Percentiles rank a stretch among this genome's conserved stretches.
Evolutionary conservation across 2,888 invertebrate species (phyloP).

Genomic region (Amphipoea oculea): DNA sequence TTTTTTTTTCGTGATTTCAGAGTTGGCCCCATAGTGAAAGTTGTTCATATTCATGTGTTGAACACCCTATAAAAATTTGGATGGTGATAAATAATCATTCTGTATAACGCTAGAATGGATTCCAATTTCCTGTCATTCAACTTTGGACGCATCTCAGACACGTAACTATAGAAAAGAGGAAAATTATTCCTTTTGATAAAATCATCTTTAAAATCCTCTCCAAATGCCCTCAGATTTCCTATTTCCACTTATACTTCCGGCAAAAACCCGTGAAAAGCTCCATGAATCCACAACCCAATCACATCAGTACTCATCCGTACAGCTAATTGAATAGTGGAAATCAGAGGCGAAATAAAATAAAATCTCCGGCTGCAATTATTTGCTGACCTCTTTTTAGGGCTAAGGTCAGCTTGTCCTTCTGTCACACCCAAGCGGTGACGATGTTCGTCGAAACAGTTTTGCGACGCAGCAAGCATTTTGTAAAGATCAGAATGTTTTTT

Average conservation of each 20-base stretch:
- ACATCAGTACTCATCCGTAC: slow-evolving; percentile 55
- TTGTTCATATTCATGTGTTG: too few species aligned
- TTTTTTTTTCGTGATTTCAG: too few species aligned
- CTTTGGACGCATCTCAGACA: not conserved
- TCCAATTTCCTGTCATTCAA: not conserved
- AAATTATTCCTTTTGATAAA: not conserved
- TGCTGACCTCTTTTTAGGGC: slow-evolving; percentile 65
- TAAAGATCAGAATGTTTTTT: not conserved
- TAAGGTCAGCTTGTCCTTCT: slow-evolving; percentile 54
- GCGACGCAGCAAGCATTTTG: not conserved
- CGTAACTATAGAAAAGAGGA: not conserved
- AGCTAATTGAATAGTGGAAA: slow-evolving; percentile 73
- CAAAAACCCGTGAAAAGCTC: slow-evolving; percentile 42
- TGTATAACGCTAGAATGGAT: not conserved
- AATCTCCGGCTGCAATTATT: slow-evolving; percentile 72
- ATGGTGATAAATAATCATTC: too few species aligned
- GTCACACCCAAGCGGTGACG: slow-evolving; percentile 63
- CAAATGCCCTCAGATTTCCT: not conserved
- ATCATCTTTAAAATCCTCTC: slow-evolving; percentile 9
- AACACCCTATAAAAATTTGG: too few species aligned
- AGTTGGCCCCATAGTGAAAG: too few species aligned
- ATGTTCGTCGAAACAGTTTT: not conserved
- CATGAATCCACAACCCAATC: slow-evolving; percentile 52
- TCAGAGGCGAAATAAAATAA: slow-evolving; percentile 72
- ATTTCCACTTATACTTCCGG: slow-evolving; percentile 20